Base-by-base conservation (phyloP, 2,888 invertebrate species). In the Apeira syringaria region DNA sequence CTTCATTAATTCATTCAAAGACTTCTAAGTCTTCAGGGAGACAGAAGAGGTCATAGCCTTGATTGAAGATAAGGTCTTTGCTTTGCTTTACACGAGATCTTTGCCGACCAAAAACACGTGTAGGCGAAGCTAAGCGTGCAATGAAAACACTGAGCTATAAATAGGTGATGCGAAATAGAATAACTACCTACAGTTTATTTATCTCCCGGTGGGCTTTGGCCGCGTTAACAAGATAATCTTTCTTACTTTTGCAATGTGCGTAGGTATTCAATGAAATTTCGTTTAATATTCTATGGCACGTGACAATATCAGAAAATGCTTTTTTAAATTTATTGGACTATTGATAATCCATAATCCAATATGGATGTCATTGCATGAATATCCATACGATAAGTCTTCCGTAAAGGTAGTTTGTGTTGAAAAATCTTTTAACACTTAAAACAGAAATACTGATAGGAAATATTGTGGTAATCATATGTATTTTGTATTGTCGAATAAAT, bases 201-300 rank as follows among this genome's bases (percentile, higher is more conserved):
- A 61, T 64, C 49, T 58, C 48, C 42, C 41, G 52, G 37, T 54
- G 73, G 68, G 80, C 78, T 80, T 80, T 74, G 78, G 49, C 66
- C 30, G 50, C 53, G 61, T 67, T 63, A 65, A 69, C 59, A 69
- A 66, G 63, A 57, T 64, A 73, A 74, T 73, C 61, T 63, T 50
- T 47, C 31, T 65, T 57, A 47, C 70, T 62, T 63, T 48, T 18
- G 18, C 5, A 36, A 45, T 46, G 35, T 46, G 38, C 66, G 61
- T 40, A 56, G 40, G 37, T 37, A 27, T 18, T n/a, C n/a, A n/a
- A n/a, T n/a, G n/a, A n/a, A n/a, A n/a, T n/a, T n/a, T n/a, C n/a
- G n/a, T n/a, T n/a, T n/a, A n/a, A n/a, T n/a, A n/a, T n/a, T n/a
- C n/a, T 13, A 32, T 37, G 12, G 31, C 30, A 25, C 30, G 13